Conservation (phyloP, 2,888 invertebrate species). For the Aspidiotus destructor region DNA sequence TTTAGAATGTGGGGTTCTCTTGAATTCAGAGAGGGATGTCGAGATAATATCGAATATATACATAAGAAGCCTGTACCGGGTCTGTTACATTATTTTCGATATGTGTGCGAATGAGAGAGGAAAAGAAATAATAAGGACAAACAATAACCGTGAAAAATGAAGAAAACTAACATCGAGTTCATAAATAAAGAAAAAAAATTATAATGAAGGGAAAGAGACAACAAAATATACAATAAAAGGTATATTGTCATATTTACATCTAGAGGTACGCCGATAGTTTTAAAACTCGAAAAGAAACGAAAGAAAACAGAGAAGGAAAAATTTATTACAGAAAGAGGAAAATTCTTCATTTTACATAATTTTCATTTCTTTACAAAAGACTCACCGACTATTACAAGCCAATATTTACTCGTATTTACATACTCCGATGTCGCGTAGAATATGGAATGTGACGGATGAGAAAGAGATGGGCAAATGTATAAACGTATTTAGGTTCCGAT, state of each 20-base stretch:
- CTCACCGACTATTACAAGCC: not conserved
- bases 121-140: conserved; percentile 19
- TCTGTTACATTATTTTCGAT: conserved; percentile 12
- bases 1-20: no score
- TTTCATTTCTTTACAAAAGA: not conserved
- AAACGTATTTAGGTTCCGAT: no score
- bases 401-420: not conserved
- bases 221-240: conserved; percentile 5
- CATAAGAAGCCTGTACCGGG: not conserved
- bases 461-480: not conserved
- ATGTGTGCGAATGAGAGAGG: conserved; percentile 11
- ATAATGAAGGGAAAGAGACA: conserved; percentile 10
- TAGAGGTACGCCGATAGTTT: no score
- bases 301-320: not conserved
- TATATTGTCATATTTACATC: not conserved
- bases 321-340: not conserved
- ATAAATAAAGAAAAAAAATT: conserved; percentile 18
- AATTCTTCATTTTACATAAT: not conserved
- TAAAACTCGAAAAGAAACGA: not conserved
- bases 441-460: conserved; percentile 2
- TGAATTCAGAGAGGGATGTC: no score
- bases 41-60: not conserved
- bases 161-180: conserved; percentile 15
- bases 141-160: conserved; percentile 5
- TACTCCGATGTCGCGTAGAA: not conserved